Conservation (phyloP, 2,797 vertebrate genomes). For the Megalops cyprinoides region DNA sequence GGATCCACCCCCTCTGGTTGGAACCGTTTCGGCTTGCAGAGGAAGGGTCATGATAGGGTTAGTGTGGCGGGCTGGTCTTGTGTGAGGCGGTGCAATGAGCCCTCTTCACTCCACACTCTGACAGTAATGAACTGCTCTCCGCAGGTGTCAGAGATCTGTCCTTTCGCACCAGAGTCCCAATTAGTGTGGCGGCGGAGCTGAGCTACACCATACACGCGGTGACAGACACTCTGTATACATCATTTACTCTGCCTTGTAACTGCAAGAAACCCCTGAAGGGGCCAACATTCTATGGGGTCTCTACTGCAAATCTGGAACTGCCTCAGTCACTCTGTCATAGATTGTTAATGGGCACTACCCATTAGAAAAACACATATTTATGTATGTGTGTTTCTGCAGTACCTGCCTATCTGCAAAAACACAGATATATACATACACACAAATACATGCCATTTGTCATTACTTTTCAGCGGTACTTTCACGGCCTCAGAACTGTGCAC, state of each 20-base stretch:
- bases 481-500: too few relatives aligned
- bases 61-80: too few relatives aligned
- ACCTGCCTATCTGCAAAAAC: too few relatives aligned
- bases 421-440: too few relatives aligned
- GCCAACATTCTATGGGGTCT: background rate
- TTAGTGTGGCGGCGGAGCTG: conserved; percentile 26
- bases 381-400: too few relatives aligned
- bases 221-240: conserved; percentile 44
- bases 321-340: background rate
- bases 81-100: too few relatives aligned
- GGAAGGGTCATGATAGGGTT: too few relatives aligned
- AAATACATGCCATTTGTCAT: too few relatives aligned
- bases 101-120: background rate
- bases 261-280: too few relatives aligned
- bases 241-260: conserved; percentile 48
- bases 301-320: background rate
- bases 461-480: too few relatives aligned
- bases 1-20: background rate
- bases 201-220: conserved; percentile 43
- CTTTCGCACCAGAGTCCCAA: background rate
- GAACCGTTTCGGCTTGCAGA: too few relatives aligned
- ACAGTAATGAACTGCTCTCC: background rate
- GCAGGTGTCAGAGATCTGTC: background rate
- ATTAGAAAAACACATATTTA: too few relatives aligned
- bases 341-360: background rate